Conservation (phyloP, 1,140 invertebrate species). For the Bemisia tabaci region DNA sequence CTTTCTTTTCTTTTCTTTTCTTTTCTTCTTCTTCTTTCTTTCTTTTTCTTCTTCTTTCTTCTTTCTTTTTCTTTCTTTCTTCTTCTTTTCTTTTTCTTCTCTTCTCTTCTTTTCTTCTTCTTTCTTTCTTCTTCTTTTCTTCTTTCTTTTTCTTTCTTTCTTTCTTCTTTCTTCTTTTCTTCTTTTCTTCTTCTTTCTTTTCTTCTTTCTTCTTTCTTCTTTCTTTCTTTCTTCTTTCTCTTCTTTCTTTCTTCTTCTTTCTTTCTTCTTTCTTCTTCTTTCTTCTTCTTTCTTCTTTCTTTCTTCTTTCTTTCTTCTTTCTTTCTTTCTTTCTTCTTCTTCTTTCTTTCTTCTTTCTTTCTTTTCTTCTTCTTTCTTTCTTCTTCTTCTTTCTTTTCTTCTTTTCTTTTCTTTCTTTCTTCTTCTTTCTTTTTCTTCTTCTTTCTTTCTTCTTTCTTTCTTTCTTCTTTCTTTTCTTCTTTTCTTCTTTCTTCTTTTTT, state of each 20-base stretch:
- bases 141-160: not conserved
- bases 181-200: not conserved
- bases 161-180: not conserved
- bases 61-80: not conserved
- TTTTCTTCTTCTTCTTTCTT: not conserved
- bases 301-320: not conserved
- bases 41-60: not conserved
- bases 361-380: slow-evolving; percentile 3
- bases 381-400: not conserved
- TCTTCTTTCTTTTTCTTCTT: not conserved
- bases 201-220: not conserved
- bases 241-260: too few relatives aligned
- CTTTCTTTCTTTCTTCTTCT: slow-evolving; percentile 8
- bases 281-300: too few relatives aligned
- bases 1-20: not conserved
- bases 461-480: not conserved
- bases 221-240: slow-evolving; percentile 16
- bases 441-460: not conserved
- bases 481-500: not conserved
- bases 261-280: too few relatives aligned
- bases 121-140: not conserved
- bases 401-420: not conserved
- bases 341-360: slow-evolving; percentile 4
- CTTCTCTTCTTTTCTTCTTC: not conserved
- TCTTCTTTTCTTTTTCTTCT: not conserved